These are phyloP conservation scores for Dilophus febrilis DNA, from an alignment of 2,888 invertebrate genomes.

Conservation along the genomic window DNA sequence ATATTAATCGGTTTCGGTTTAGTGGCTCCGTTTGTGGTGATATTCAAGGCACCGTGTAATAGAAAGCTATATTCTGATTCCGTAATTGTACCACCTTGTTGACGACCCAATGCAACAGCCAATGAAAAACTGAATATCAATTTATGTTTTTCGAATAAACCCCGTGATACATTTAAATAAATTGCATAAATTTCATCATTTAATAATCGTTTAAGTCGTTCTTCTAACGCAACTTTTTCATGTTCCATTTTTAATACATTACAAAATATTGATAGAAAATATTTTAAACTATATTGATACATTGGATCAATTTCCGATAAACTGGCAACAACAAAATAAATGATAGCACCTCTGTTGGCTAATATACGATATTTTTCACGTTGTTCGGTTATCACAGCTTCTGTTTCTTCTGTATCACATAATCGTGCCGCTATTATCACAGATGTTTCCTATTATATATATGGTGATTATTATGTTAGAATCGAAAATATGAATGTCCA, in stretches of 20 bases:
- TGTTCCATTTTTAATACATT: constrained; percentile 62
- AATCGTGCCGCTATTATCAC: constrained; percentile 78
- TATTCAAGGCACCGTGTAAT: constrained; percentile 52
- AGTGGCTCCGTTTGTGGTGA: constrained; percentile 33
- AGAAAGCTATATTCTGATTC: constrained; percentile 60
- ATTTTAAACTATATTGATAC: constrained; percentile 89
- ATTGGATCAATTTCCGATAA: constrained; percentile 84
- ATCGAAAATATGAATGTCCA: background rate
- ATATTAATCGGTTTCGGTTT: constrained; percentile 34
- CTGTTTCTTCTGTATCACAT: constrained; percentile 72
- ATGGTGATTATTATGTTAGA: background rate
- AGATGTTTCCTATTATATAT: constrained; percentile 56
- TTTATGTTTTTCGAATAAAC: constrained; percentile 81
- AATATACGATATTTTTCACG: constrained; percentile 73
- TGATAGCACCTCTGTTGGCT: constrained; percentile 71
- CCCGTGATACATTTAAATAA: constrained; percentile 76
- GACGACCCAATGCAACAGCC: constrained; percentile 54
- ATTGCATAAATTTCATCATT: constrained; percentile 64
- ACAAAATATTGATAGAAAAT: constrained; percentile 66
- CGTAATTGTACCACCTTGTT: constrained; percentile 42
- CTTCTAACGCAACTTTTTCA: constrained; percentile 43
- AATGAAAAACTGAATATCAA: constrained; percentile 74
- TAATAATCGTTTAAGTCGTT: constrained; percentile 50
- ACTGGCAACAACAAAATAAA: constrained; percentile 81
- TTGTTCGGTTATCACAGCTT: constrained; percentile 67